phyloP scores from a whole-genome alignment of 1,140 invertebrate genomes.

The Drosophila nigromelanica region DNA sequence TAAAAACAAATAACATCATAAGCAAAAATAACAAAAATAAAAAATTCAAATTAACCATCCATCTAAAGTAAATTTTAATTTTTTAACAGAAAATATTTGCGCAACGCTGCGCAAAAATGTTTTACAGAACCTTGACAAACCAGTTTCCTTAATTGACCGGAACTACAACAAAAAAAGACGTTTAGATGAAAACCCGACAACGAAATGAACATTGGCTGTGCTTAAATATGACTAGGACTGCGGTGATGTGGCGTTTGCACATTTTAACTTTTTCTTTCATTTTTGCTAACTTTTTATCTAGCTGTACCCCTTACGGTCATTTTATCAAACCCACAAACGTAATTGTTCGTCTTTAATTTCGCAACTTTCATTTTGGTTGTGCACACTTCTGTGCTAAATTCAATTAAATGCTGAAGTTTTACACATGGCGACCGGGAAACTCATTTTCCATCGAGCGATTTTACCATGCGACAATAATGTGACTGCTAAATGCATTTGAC shows the following conservation, averaged over 20 bases:
- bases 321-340: constrained; percentile 12
- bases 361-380: constrained; percentile 1
- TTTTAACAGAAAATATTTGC: constrained; percentile 37
- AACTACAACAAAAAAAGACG: constrained; percentile 21
- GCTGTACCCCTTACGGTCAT: background rate
- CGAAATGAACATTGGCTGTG: constrained; percentile 31
- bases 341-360: constrained; percentile 53
- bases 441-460: too few relatives aligned
- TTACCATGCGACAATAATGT: background rate
- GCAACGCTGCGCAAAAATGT: constrained; percentile 36
- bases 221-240: constrained; percentile 18
- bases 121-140: constrained; percentile 52
- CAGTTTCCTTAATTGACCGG: constrained; percentile 63
- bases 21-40: background rate
- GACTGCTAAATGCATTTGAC: background rate
- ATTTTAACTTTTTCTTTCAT: background rate
- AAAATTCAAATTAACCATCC: background rate
- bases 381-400: constrained; percentile 19
- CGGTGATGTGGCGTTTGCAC: constrained; percentile 40
- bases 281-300: constrained; percentile 1
- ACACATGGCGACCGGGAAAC: constrained; percentile 13
- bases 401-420: constrained; percentile 32
- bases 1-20: constrained; percentile 5
- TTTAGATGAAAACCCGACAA: background rate
- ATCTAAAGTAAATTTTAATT: constrained; percentile 25